phyloP scores from a whole-genome alignment of 2,113 vertebrate species.

The Myotis lucifugus region DNA sequence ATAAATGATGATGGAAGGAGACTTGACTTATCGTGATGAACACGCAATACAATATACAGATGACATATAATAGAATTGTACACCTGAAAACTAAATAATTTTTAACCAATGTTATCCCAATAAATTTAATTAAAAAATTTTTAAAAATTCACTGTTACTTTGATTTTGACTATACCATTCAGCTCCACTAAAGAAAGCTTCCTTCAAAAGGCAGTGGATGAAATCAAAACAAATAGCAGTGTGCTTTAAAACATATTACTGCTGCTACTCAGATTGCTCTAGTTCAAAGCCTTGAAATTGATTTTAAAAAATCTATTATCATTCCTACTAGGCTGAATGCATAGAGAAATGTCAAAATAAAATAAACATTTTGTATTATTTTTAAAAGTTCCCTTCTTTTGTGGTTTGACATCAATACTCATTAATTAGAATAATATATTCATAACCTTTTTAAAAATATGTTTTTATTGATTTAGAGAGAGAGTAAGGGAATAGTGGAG shows the following conservation, averaged over 20 bases:
- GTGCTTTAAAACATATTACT: constrained; percentile 21
- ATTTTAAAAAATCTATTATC: neutral
- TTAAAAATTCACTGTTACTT: neutral
- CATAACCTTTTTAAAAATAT: neutral
- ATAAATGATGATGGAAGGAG: neutral
- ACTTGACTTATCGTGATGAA: neutral
- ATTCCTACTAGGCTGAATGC: neutral
- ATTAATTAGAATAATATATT: neutral
- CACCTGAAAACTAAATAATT: neutral
- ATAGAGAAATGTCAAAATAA: constrained; percentile 30
- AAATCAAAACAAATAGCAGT: constrained; percentile 39
- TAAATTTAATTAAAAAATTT: neutral
- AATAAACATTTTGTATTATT: constrained; percentile 18
- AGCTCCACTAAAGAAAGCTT: constrained; percentile 39
- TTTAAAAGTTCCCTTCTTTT: neutral
- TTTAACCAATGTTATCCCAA: neutral
- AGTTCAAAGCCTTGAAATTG: constrained; percentile 43
- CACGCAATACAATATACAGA: neutral
- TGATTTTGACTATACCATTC: neutral
- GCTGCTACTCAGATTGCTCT: neutral
- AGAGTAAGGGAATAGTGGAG: neutral
- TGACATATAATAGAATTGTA: neutral
- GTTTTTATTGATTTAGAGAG: neutral
- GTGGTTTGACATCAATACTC: neutral
- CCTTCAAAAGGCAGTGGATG: constrained; percentile 33